Base-by-base conservation (phyloP, 2,797 vertebrate genomes). In the Cryptoblepharus egeriae region DNA sequence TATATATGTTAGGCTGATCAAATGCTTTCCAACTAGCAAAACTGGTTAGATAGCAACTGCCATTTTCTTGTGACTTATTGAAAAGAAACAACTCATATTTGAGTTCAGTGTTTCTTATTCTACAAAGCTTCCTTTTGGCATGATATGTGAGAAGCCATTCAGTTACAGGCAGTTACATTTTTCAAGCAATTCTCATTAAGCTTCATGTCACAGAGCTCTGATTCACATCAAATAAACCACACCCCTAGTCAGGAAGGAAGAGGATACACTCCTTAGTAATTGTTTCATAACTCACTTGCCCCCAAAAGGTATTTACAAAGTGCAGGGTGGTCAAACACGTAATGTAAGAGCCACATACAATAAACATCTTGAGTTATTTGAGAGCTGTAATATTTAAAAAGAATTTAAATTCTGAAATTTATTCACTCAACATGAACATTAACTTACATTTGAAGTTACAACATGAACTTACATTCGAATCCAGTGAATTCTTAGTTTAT, bases 301-400 rank as follows among this genome's bases (percentile, higher is more conserved):
- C 68, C 77, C 13, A 30, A 45, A 20, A 55, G 26, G 39, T 4
- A 3, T 42, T 55, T 24, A 20, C 2, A 26, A 3, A 26, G 20
- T 0, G 0, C 45, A 49, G 45, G 45, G 8, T 49, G 7, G 39
- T 9, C 9, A 42, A 42, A 42, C 39, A 12, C 45, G 9, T 49
- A 49, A 49, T 49, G 45, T 49, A 49, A 49, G 45, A 49, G 45
- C 45, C 45, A 10, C 45, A 49, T 49, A 49, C 12, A 13, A 49
- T 49, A 49, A 49, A 49, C n/a, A n/a, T n/a, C 45, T 49, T 9
- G 7, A 49, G 45, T 9, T 49, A 12, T 49, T 9, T 49, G 45
- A 49, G 45, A 13, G 9, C 45, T 10, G 45, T 12, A 13, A 49
- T 49, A 49, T 49, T 49, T 42, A 42, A 42, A 9, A 42, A 42